These are phyloP conservation scores for Nomada lathburiana DNA, from an alignment of 2,888 invertebrate genomes.

Conservation along the genomic window DNA sequence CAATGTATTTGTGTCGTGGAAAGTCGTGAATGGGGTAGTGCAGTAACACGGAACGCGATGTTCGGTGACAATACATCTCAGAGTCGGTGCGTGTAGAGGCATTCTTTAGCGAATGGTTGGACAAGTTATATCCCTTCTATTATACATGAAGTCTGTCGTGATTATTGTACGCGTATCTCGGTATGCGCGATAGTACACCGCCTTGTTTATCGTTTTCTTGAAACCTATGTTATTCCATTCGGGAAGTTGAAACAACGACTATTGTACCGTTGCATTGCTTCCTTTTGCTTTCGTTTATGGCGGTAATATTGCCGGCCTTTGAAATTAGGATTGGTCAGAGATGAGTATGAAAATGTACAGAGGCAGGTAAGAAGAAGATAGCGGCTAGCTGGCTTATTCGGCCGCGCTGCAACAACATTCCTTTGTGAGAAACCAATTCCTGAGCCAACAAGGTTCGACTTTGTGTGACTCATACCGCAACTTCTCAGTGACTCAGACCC, in stretches of 20 bases:
- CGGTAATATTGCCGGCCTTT: not conserved
- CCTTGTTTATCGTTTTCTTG: not conserved
- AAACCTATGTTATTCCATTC: not conserved
- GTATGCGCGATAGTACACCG: not conserved
- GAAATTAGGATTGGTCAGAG: not conserved
- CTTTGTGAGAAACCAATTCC: conserved; percentile 81
- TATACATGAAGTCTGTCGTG: too few species aligned
- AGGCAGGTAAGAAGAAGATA: conserved; percentile 12
- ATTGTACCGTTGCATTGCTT: not conserved
- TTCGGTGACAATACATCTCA: conserved; percentile 24
- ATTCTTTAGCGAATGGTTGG: conserved; percentile 35
- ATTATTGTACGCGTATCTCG: too few species aligned
- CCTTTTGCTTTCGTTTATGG: not conserved
- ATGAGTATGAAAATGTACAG: not conserved
- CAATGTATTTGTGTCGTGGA: conserved; percentile 41
- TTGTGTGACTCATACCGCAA: conserved; percentile 77
- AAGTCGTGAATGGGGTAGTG: conserved; percentile 59
- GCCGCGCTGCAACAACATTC: conserved; percentile 75
- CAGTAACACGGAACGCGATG: conserved; percentile 31
- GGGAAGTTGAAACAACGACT: not conserved
- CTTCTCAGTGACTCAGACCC: conserved; percentile 79
- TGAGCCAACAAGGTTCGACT: conserved; percentile 73
- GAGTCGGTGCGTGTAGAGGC: not conserved
- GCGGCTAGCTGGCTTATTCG: conserved; percentile 18
- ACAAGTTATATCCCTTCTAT: conserved; percentile 45